A percentile compares a stretch with the other conserved stretches of the same genome.
Conservation (phyloP, 2,113 vertebrate genomes). For the Strix uralensis region DNA sequence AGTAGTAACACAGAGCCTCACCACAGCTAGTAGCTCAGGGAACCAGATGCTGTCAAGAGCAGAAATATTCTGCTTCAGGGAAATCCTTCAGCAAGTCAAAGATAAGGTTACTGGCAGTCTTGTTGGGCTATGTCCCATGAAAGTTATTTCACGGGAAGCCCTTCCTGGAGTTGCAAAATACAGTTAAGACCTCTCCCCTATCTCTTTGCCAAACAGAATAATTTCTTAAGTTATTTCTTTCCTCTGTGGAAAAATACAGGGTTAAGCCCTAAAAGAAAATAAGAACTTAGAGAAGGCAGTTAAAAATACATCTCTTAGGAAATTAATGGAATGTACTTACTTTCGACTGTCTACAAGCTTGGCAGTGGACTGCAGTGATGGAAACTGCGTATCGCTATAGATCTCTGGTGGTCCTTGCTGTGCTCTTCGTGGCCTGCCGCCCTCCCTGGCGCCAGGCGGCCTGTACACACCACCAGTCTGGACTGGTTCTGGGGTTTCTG, state of each 20-base stretch:
- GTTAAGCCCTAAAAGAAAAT: neutral
- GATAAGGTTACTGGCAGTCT: neutral
- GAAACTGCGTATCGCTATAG: constrained; percentile 92
- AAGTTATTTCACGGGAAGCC: neutral
- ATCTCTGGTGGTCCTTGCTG: constrained; percentile 95
- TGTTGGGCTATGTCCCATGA: neutral
- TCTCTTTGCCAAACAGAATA: neutral
- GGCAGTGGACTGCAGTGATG: constrained; percentile 90
- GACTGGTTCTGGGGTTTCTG: constrained; percentile 84
- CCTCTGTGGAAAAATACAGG: neutral
- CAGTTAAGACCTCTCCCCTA: neutral
- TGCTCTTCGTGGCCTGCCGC: constrained; percentile 75
- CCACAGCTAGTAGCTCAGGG: neutral
- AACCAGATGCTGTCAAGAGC: neutral
- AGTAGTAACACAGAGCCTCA: neutral
- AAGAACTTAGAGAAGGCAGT: neutral
- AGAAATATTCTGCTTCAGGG: neutral
- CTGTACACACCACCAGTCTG: constrained; percentile 90
- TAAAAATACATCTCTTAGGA: accelerated
- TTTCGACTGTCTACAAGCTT: constrained; percentile 95
- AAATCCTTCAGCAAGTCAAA: neutral
- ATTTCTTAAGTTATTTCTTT: neutral
- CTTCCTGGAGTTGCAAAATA: neutral
- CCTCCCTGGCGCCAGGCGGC: constrained; percentile 89
- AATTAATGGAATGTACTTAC: constrained; percentile 73